These are phyloP conservation scores for Aethes cnicana DNA, from an alignment of 2,888 invertebrate species.

Conservation along the genomic window DNA sequence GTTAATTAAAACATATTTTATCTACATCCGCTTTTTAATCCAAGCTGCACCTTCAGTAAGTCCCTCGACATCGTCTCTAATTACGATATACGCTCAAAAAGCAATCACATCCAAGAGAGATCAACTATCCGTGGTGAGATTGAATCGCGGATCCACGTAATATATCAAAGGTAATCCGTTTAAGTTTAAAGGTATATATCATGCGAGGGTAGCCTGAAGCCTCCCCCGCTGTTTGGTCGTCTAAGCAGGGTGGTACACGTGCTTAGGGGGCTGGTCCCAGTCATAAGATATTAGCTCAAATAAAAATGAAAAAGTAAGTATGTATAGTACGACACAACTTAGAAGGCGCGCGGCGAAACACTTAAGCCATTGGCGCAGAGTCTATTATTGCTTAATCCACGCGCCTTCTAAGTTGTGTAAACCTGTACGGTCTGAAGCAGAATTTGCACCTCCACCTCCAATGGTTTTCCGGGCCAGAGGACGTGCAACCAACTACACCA, in stretches of 20 bases:
- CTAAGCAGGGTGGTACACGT: conserved; percentile 77
- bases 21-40: background rate
- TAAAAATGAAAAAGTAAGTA: too few species aligned
- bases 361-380: too few species aligned
- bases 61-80: conserved; percentile 42
- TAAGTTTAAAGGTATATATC: conserved; percentile 80
- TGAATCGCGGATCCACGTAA: conserved; percentile 77
- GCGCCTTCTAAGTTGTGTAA: too few species aligned
- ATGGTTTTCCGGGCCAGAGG: too few species aligned
- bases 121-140: conserved; percentile 68
- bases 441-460: too few species aligned
- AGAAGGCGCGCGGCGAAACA: too few species aligned
- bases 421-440: too few species aligned
- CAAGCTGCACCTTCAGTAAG: too few species aligned
- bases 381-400: too few species aligned
- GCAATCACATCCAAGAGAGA: conserved; percentile 68
- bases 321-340: too few species aligned
- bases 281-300: conserved; percentile 28
- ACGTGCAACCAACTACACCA: too few species aligned
- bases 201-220: conserved; percentile 67
- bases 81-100: conserved; percentile 60
- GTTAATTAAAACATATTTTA: background rate
- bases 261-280: conserved; percentile 54
- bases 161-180: conserved; percentile 82
- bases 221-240: conserved; percentile 73